Conservation (phyloP, 2,113 vertebrate genomes). For the Lates calcarifer region DNA sequence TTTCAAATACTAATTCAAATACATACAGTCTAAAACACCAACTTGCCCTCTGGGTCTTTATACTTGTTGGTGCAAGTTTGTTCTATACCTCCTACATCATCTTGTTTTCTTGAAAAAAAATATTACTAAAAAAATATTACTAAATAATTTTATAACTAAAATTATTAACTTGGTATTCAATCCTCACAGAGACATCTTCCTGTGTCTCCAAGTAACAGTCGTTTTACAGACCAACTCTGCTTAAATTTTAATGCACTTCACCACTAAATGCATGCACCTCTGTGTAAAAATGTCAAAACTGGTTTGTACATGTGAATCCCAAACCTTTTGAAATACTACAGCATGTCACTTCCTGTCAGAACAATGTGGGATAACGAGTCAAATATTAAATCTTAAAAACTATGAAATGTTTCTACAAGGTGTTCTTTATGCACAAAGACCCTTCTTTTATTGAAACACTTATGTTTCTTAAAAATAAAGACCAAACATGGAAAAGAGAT, state of each 20-base stretch:
- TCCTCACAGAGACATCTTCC: neutral
- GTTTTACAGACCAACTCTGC: neutral
- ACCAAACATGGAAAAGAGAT: neutral
- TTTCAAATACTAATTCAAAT: neutral
- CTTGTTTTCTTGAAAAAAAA: neutral
- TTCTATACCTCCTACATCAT: neutral
- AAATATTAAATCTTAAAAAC: neutral
- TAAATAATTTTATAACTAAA: too few relatives aligned
- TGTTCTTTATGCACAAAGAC: neutral
- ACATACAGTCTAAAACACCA: neutral
- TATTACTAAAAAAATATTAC: too few relatives aligned
- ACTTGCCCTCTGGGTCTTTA: neutral
- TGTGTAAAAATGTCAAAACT: neutral
- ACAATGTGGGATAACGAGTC: neutral
- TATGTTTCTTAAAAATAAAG: neutral
- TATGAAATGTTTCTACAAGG: neutral
- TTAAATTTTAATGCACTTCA: neutral
- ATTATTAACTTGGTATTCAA: too few relatives aligned
- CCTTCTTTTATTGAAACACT: neutral
- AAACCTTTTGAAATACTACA: neutral
- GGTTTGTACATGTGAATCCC: too few relatives aligned
- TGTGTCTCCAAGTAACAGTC: neutral
- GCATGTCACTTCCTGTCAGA: neutral
- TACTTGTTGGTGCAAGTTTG: slow-evolving; percentile 45
- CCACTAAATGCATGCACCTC: neutral